These are phyloP conservation scores for Hyles lineata DNA, from an alignment of 2,888 invertebrate species.

Conservation along the genomic window DNA sequence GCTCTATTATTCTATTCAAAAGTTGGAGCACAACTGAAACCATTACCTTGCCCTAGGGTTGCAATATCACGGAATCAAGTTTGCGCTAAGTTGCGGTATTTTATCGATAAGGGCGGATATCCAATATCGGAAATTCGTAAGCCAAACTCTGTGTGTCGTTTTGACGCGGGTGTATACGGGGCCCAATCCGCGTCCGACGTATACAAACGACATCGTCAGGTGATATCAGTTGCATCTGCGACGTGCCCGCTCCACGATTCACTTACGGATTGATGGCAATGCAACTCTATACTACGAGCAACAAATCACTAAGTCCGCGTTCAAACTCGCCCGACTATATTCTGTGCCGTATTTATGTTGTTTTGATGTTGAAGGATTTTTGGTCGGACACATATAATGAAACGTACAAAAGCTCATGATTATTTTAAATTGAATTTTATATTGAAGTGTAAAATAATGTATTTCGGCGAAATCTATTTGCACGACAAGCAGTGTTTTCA, in stretches of 20 bases:
- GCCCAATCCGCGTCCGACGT: slow-evolving; percentile 66
- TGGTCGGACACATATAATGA: no score
- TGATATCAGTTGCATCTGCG: slow-evolving; percentile 74
- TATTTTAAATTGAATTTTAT: neutral
- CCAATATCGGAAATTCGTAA: slow-evolving; percentile 49
- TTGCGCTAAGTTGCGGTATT: slow-evolving; percentile 21
- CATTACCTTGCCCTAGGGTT: slow-evolving; percentile 19
- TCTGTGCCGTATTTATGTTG: neutral
- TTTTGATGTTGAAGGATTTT: neutral
- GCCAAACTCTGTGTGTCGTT: slow-evolving; percentile 63
- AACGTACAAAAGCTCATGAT: neutral
- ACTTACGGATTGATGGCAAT: slow-evolving; percentile 74
- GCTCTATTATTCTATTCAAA: neutral
- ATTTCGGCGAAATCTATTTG: neutral
- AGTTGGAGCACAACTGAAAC: neutral
- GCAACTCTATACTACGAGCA: slow-evolving; percentile 63
- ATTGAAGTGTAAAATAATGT: neutral
- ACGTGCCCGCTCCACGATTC: slow-evolving; percentile 65
- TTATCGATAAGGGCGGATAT: slow-evolving; percentile 22
- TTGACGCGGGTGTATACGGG: slow-evolving; percentile 53
- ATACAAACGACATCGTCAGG: slow-evolving; percentile 76
- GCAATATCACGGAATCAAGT: slow-evolving; percentile 23
- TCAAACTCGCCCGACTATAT: no score
- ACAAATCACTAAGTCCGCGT: slow-evolving; percentile 59
- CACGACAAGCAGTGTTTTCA: neutral